Evolutionary conservation across 2,888 invertebrate species (phyloP), one percentile per base, ranked within the genome.

Genomic region (Herminia tarsipennalis): DNA sequence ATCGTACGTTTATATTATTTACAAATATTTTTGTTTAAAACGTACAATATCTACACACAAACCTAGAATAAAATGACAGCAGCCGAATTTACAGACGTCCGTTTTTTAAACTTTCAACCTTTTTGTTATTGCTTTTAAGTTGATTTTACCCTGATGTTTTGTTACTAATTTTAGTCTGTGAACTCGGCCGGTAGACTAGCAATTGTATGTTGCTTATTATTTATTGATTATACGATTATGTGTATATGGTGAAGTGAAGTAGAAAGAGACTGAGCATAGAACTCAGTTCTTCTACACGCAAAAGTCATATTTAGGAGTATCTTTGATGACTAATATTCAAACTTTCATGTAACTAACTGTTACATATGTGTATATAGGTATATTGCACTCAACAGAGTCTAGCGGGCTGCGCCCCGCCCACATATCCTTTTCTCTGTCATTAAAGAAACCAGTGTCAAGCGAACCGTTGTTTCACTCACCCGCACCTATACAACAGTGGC

Each of bases 21-120:
- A 46, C 21, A 58, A 18, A 27, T 22, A 29, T 36, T 33, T 30
- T 44, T 47, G 34, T 16, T 37, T 33, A 37, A 39, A 54, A 58
- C 48, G 46, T 61, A 70, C 66, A 69, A 74, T 76, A 74, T 70
- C 75, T 75, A 78, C 84, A 81, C 81, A 76, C 78, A 75, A 73
- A 66, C 65, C 63, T 79, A 81, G 62, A 66, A 61, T 76, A 77
- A 17, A 62, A 72, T 71, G 60, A 65, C 28, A 59, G 60, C 52
- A 62, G 61, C 59, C 58, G 65, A 72, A 62, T 62, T 44, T 2
- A 45, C 65, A 65, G 64, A 50, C 56, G 12, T 12, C 5, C n/a
- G 16, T 12, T 9, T 37, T 27, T 56, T 37, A 28, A 37, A 47
- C 46, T 47, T 37, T 43, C 54, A 66, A 61, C 57, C 43, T 38